phyloP scores from a whole-genome alignment of 2,888 invertebrate species.

The Gnatocerus cornutus region DNA sequence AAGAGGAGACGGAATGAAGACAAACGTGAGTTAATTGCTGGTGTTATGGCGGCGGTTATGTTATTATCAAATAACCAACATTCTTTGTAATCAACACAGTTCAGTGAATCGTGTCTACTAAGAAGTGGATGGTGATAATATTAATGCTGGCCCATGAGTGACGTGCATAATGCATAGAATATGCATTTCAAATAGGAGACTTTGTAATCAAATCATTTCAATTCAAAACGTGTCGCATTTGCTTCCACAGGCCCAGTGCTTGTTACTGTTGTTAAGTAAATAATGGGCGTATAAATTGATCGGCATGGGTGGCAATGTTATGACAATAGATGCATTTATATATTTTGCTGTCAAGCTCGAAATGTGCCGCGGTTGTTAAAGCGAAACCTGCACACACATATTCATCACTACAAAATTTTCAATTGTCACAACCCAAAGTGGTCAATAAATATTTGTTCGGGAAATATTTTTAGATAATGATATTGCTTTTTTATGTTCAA shows the following conservation, averaged over 20 bases:
- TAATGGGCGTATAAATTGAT: conserved; percentile 42
- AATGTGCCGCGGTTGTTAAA: background rate
- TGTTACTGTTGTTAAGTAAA: conserved; percentile 46
- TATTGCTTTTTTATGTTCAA: no score
- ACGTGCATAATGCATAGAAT: conserved; percentile 48
- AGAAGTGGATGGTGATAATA: conserved; percentile 47
- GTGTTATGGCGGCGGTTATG: conserved; percentile 15
- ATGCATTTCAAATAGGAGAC: conserved; percentile 45
- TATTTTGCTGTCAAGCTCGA: background rate
- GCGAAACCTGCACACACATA: conserved; percentile 1
- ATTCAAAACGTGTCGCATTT: conserved; percentile 51
- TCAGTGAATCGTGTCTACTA: conserved; percentile 38
- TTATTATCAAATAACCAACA: conserved; percentile 23
- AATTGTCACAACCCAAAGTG: no score
- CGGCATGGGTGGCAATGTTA: conserved; percentile 45
- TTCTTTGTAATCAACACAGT: conserved; percentile 51
- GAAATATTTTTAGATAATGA: no score
- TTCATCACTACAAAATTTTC: no score
- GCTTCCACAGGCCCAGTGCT: conserved; percentile 44
- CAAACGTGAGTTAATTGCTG: conserved; percentile 17
- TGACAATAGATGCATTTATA: conserved; percentile 25
- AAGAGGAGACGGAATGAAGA: conserved; percentile 2
- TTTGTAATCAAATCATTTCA: conserved; percentile 50
- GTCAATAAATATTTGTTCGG: no score
- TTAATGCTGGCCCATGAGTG: conserved; percentile 46